These are phyloP conservation scores for Catostylus mosaicus DNA, from an alignment of 30 jellyfish, hydroid and myxozoan genomes.

Conservation along the genomic window DNA sequence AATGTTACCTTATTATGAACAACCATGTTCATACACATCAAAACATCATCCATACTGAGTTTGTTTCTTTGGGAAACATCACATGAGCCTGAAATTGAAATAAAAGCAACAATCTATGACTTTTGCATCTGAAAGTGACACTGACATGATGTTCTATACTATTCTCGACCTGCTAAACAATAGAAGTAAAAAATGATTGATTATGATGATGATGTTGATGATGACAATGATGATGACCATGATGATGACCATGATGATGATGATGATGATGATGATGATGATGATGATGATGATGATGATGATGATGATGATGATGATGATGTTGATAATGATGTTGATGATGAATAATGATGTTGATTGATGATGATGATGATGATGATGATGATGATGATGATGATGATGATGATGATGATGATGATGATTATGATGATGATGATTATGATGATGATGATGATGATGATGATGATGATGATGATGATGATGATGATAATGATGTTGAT, in stretches of 20 bases:
- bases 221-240: neutral
- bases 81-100: neutral
- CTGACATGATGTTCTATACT: too few species aligned
- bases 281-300: neutral
- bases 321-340: too few species aligned
- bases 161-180: too few species aligned
- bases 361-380: neutral
- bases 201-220: constrained; percentile 9
- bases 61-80: neutral
- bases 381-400: neutral
- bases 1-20: neutral
- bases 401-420: too few species aligned
- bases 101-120: too few species aligned
- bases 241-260: constrained; percentile 12
- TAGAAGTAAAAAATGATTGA: too few species aligned
- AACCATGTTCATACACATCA: constrained; percentile 9
- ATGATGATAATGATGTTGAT: neutral
- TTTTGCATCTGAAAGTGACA: too few species aligned
- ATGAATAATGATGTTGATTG: too few species aligned
- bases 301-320: neutral
- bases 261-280: neutral
- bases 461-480: neutral
- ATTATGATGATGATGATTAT: too few species aligned
- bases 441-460: too few species aligned
- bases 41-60: constrained; percentile 12